phyloP scores from a whole-genome alignment of 2,888 invertebrate species.

The Ophion ellenae region DNA sequence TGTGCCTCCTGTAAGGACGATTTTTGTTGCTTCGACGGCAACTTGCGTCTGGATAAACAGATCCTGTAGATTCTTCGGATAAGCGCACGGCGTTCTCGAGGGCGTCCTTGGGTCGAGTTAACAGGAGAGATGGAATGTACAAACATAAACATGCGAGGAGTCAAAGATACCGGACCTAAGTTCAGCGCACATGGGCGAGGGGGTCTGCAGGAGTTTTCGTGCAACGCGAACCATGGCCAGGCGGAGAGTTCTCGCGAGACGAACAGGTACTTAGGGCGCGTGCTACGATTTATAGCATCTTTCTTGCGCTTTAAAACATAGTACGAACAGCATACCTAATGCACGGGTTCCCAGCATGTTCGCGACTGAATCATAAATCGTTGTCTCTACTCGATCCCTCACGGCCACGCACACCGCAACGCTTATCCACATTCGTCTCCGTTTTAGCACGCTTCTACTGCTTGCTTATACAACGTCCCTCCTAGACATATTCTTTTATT shows the following conservation, averaged over 20 bases:
- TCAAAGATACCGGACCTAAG: slow-evolving; percentile 30
- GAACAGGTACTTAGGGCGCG: slow-evolving; percentile 71
- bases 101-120: slow-evolving; percentile 27
- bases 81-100: slow-evolving; percentile 17
- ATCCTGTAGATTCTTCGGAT: slow-evolving; percentile 17
- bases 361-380: slow-evolving; percentile 78
- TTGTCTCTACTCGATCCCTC: slow-evolving; percentile 60
- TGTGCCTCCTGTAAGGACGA: neutral
- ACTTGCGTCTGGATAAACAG: slow-evolving; percentile 1
- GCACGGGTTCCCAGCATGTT: slow-evolving; percentile 69
- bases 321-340: slow-evolving; percentile 78
- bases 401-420: slow-evolving; percentile 43
- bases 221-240: slow-evolving; percentile 35
- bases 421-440: slow-evolving; percentile 56
- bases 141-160: slow-evolving; percentile 44
- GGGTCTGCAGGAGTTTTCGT: slow-evolving; percentile 53
- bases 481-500: slow-evolving; percentile 24
- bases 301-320: slow-evolving; percentile 79
- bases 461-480: slow-evolving; percentile 26
- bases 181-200: neutral
- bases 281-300: slow-evolving; percentile 79
- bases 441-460: slow-evolving; percentile 38
- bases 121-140: slow-evolving; percentile 22
- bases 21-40: neutral
- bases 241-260: slow-evolving; percentile 59